Evolutionary conservation across 1,140 invertebrate species (phyloP).

Genomic region (Drosophila azteca): DNA sequence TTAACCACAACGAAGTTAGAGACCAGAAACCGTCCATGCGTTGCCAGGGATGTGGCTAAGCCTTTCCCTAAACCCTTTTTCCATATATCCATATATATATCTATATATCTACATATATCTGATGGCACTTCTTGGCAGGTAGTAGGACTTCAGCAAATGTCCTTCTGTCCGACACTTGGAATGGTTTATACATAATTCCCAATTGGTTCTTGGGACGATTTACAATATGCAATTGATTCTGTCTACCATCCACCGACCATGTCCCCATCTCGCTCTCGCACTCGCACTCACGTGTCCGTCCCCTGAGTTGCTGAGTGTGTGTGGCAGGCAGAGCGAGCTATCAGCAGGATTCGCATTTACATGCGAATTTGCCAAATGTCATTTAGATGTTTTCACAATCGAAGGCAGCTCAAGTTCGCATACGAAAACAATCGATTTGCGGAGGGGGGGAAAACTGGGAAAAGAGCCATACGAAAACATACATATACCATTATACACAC

Average conservation of each 20-base stretch:
- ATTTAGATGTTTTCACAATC: conserved; percentile 46
- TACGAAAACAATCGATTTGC: conserved; percentile 27
- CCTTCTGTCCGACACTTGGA: neutral
- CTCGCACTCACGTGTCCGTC: too few species aligned
- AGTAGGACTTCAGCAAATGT: neutral
- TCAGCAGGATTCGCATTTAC: conserved; percentile 31
- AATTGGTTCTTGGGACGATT: conserved; percentile 8
- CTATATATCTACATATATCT: too few species aligned
- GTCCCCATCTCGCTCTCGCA: too few species aligned
- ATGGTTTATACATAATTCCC: conserved; percentile 34
- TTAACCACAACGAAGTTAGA: too few species aligned
- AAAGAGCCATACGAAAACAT: conserved; percentile 27
- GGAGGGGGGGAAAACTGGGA: neutral
- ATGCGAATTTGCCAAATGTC: conserved; percentile 45
- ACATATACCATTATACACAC: too few species aligned
- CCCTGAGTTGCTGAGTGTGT: too few species aligned
- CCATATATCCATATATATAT: too few species aligned
- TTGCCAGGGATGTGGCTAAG: too few species aligned
- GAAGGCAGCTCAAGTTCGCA: conserved; percentile 17
- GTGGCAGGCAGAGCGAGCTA: conserved; percentile 11
- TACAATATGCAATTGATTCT: conserved; percentile 34
- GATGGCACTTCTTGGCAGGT: too few species aligned
- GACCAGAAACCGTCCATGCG: too few species aligned
- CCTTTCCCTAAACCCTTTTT: too few species aligned
- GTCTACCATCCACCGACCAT: too few species aligned